Conservation (phyloP, 1,140 invertebrate species). For the Monochamus saltuarius region DNA sequence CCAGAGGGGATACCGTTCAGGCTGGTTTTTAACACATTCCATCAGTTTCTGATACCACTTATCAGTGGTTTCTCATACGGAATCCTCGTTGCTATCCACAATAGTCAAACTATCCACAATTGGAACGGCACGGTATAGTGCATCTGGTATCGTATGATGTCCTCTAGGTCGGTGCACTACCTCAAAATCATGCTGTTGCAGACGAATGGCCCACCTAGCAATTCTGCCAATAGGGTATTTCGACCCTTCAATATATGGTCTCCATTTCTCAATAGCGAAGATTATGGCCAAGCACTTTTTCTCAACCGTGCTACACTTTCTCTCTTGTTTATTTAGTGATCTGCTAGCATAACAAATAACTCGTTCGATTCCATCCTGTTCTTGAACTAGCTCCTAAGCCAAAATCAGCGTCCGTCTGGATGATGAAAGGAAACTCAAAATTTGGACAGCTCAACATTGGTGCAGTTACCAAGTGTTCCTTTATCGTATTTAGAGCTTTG, state of each 20-base stretch:
- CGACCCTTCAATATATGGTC: constrained; percentile 49
- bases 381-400: constrained; percentile 18
- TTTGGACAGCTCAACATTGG: constrained; percentile 46
- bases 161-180: constrained; percentile 50
- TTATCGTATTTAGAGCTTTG: not conserved
- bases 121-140: constrained; percentile 27
- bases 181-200: constrained; percentile 52
- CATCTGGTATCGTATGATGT: constrained; percentile 26
- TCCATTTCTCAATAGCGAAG: constrained; percentile 50
- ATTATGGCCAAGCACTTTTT: constrained; percentile 55
- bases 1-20: constrained; percentile 22
- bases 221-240: constrained; percentile 52
- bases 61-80: not conserved
- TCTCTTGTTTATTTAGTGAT: constrained; percentile 44
- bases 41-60: constrained; percentile 21
- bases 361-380: constrained; percentile 36
- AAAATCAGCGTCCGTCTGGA: constrained; percentile 30
- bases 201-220: constrained; percentile 50
- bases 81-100: not conserved
- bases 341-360: constrained; percentile 50
- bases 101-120: constrained; percentile 5
- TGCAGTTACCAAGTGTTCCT: constrained; percentile 20
- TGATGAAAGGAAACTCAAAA: constrained; percentile 33
- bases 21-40: constrained; percentile 12
- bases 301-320: constrained; percentile 53